A percentile compares a stretch with the other conserved stretches of the same genome.
phyloP scores from a whole-genome alignment of 2,888 invertebrate genomes.

The Linyphia triangularis region DNA sequence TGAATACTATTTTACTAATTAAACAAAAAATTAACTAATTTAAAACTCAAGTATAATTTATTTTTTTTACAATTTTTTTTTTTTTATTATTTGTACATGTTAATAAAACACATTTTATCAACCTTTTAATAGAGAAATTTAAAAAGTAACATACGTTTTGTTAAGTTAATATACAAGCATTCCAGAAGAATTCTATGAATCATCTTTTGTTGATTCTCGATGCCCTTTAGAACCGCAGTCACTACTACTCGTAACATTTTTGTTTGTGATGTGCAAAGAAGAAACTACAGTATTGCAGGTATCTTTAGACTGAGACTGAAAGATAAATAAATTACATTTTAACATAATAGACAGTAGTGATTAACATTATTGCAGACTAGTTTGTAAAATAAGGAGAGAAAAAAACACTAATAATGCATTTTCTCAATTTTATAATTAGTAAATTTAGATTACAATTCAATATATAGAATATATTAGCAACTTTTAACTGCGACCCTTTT shows the following conservation, averaged over 20 bases:
- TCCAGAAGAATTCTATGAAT: constrained; percentile 42
- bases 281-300: constrained; percentile 11
- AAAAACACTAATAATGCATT: too few species aligned
- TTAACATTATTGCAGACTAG: too few species aligned
- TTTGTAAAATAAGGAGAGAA: too few species aligned
- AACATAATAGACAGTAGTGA: neutral
- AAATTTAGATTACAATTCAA: too few species aligned
- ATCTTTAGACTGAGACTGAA: constrained; percentile 37
- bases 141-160: neutral
- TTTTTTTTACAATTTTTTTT: too few species aligned
- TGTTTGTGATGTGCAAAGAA: constrained; percentile 41
- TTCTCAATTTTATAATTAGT: too few species aligned
- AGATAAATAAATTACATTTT: neutral
- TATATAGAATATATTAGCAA: too few species aligned
- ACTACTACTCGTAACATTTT: constrained; percentile 23
- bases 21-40: too few species aligned
- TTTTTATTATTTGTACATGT: neutral
- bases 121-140: neutral
- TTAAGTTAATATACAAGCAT: constrained; percentile 24
- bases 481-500: too few species aligned
- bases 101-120: constrained; percentile 1
- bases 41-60: too few species aligned
- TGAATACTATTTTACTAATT: too few species aligned
- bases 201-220: constrained; percentile 39
- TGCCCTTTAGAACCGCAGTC: constrained; percentile 18